Base-by-base conservation (phyloP, 2,888 invertebrate genomes). In the Cephus nigrinus region DNA sequence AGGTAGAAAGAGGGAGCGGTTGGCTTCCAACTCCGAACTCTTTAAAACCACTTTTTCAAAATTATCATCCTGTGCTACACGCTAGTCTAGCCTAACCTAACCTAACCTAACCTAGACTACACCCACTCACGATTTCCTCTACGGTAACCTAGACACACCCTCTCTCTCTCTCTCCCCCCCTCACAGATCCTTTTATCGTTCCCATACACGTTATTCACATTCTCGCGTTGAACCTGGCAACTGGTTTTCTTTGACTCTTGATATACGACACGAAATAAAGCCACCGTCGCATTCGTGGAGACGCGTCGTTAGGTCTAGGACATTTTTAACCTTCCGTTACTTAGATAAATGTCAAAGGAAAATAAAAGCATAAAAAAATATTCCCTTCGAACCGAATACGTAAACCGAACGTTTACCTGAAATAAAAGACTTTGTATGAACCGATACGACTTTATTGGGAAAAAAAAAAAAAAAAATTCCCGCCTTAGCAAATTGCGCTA, bases 11-110 rank as follows among this genome's bases (percentile, higher is more conserved):
- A 75, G 71, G 68, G 74, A 23, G 32, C 73, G 36, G 73, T 36
- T 55, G 73, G 75, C 75, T 79, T 77, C 75, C 72, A 72, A 72
- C 80, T 77, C 55, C 74, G 74, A 74, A 74, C 74, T 35, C 74
- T 74, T 74, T 74, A 74, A 74, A 40, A 74, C 35, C 74, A 34
- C 36, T 74, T 74, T 74, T 74, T 35, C 74, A 74, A 74, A 74
- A 74, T 74, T 74, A 74, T 35, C 35, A 31, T 34, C 34, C 32
- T 34, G 23, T 33, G 1, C 31, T 33, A 71, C 71, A 33, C 31
- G 31, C 71, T 55, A 55, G 55, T 55, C 55, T 55, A 55, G 55
- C 55, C 23, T 55, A 55, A 55, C 55, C 71, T 71, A 55, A 55
- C 55, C 71, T 71, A 31, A 15, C 71, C 32, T 33, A 33, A 71